Base-by-base conservation (phyloP, 2,113 vertebrate species). In the Atherinomorus stipes region DNA sequence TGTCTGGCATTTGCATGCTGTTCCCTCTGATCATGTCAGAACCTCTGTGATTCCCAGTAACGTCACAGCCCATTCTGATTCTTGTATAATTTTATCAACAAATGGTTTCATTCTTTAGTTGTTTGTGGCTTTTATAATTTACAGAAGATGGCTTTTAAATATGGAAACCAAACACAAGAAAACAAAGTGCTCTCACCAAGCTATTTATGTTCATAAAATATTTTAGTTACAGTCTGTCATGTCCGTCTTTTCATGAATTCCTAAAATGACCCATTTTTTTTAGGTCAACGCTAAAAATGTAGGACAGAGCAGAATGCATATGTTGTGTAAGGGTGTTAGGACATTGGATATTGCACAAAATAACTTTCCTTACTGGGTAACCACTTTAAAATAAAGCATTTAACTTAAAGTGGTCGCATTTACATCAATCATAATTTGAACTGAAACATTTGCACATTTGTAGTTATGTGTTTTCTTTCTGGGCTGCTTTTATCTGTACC, bases 31-130 rank as follows among this genome's bases (percentile, higher is more conserved):
- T 23, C 28, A 19, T 63, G 58, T 63, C 34, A 78, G 16, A 51
- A 71, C 68, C 22, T 21, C 11, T 11, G 38, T 26, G 52, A 45
- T 47, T 64, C 7, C 13, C 34, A 15, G 38, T 40, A 28, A 66
- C 18, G 22, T 78, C 40, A 59, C 53, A 72, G 70, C 56, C 21
- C 40, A n/a, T 72, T 58, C 56, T 62, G 53, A 76, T 65, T 72
- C 25, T n/a, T 0, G 0, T 74, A 19, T 66, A 64, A 79, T 72
- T 76, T 78, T 69, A 73, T 12, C 42, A 13, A 50, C 23, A 67
- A n/a, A 56, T 31, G 37, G 1, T 60, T 42, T 42, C 54, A 4
- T 38, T 75, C 65, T 62, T 44, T 37, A 64, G 25, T 62, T 37
- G 31, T 68, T 22, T 59, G 34, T 61, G 7, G 31, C 31, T 34